Conservation (phyloP, 1,140 invertebrate species). For the Helicorthomorpha holstii region DNA sequence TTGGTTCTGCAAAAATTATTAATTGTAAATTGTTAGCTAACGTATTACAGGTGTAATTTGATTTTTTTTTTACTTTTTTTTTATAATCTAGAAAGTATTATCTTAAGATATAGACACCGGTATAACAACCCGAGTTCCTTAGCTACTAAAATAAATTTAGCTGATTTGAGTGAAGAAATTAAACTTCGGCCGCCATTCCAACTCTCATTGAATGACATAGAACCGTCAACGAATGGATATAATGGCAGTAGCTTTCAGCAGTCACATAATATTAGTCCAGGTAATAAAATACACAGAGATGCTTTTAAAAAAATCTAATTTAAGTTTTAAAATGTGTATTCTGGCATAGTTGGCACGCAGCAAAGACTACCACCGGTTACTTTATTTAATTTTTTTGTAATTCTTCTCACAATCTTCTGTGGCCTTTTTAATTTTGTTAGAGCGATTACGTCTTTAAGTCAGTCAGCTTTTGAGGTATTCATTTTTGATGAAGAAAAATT, state of each 20-base stretch:
- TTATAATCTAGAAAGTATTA: conserved; percentile 24
- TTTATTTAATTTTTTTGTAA: conserved; percentile 8
- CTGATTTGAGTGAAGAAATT: conserved; percentile 25
- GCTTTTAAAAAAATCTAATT: no score
- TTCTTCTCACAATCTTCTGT: conserved; percentile 12
- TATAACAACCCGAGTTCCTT: conserved; percentile 27
- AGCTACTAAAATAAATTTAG: conserved; percentile 24
- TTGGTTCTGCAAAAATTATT: no score
- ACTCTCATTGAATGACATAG: conserved; percentile 20
- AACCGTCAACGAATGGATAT: conserved; percentile 10
- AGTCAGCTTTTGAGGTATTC: conserved; percentile 14
- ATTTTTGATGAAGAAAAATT: no score
- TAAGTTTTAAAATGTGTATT: no score
- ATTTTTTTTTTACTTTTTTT: no score
- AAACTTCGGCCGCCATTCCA: conserved; percentile 23
- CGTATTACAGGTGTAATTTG: no score
- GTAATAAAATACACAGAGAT: no score
- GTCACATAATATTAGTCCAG: no score
- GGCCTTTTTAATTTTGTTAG: conserved; percentile 12
- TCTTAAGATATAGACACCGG: conserved; percentile 24
- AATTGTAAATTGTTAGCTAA: no score
- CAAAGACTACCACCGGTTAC: conserved; percentile 10
- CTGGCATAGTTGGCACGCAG: not conserved
- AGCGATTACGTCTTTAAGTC: conserved; percentile 12
- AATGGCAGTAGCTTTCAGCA: not conserved